A percentile compares a stretch with the other conserved stretches of the same genome.
phyloP scores from a whole-genome alignment of 2,888 invertebrate species.

The Cataglyphis livida region DNA sequence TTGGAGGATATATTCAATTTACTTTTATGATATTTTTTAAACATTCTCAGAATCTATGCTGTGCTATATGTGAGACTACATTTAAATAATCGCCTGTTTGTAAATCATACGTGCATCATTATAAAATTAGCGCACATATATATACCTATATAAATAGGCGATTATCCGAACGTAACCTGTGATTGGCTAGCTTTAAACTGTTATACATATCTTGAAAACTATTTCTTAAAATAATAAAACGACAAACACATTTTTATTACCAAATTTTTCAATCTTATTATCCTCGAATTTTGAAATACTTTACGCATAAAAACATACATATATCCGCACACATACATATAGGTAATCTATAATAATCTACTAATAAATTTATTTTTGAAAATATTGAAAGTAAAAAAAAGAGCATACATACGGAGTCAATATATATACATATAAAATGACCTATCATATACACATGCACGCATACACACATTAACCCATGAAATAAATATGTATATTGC shows the following conservation, averaged over 20 bases:
- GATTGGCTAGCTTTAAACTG: background rate
- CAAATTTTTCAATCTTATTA: background rate
- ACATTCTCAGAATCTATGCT: no score
- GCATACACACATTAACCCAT: background rate
- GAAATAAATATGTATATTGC: conserved; percentile 3
- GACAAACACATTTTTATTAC: background rate
- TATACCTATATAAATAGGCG: no score
- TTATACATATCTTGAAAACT: background rate
- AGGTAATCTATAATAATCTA: background rate
- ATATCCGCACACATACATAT: background rate
- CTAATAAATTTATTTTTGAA: background rate
- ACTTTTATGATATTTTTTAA: no score
- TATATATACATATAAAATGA: no score
- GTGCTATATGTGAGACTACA: no score
- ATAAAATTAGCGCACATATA: no score
- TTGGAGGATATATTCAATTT: no score
- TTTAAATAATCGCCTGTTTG: no score
- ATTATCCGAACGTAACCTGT: background rate
- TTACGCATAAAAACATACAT: background rate
- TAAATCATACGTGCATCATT: no score
- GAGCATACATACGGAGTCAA: background rate
- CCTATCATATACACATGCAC: no score
- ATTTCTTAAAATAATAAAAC: no score
- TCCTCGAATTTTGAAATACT: no score
- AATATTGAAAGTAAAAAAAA: background rate